Percentiles rank a stretch among this genome's conserved stretches.
Evolutionary conservation across 2,888 invertebrate genomes (phyloP).

Genomic region (Uropetala carovei): DNA sequence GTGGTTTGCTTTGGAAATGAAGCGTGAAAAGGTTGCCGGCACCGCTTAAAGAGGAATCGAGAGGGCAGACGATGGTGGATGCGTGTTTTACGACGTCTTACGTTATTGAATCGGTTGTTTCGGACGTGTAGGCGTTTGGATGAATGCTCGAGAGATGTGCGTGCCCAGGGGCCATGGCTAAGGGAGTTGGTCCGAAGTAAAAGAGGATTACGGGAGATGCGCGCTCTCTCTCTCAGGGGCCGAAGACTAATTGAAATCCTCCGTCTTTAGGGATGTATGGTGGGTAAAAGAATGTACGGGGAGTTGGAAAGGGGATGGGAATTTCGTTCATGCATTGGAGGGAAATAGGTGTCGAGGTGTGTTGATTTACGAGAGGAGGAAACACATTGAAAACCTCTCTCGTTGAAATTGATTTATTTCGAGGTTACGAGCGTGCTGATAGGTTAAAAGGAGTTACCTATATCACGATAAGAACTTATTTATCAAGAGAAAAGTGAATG

Average conservation of each 20-base stretch:
- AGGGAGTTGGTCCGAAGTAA: background rate
- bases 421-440: no score
- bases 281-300: background rate
- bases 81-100: background rate
- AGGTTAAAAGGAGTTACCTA: no score
- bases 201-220: background rate
- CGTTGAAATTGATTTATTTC: slow-evolving; percentile 12
- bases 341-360: background rate
- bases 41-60: background rate
- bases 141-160: slow-evolving; percentile 30
- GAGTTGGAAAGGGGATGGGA: background rate
- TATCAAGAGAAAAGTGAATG: no score
- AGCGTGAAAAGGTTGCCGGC: background rate
- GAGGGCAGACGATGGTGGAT: background rate
- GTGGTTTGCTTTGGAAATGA: background rate
- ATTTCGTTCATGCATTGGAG: background rate
- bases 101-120: background rate
- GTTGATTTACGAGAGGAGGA: slow-evolving; percentile 55
- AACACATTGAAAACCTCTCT: slow-evolving; percentile 34
- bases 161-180: slow-evolving; percentile 26
- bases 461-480: no score
- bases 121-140: background rate
- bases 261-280: background rate
- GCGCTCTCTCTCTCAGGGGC: background rate
- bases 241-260: slow-evolving; percentile 12